Percentiles rank a stretch among this genome's conserved stretches.
These are phyloP conservation scores for Lasioglossum albipes DNA, from an alignment of 1,140 invertebrate species.

Conservation along the genomic window DNA sequence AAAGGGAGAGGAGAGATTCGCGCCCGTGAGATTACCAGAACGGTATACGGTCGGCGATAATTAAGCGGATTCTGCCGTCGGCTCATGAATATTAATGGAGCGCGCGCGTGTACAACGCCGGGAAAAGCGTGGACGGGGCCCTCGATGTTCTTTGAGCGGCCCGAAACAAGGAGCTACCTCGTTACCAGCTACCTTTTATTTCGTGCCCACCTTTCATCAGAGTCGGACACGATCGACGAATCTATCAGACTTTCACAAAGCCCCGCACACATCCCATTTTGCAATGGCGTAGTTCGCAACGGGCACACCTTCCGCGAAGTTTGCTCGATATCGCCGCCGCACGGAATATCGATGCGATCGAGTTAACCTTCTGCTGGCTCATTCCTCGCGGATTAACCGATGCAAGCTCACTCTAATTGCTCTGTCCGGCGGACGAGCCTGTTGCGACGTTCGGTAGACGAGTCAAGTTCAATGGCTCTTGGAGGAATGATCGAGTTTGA, in stretches of 20 bases:
- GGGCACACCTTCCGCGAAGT: background rate
- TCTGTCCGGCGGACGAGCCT: too few relatives aligned
- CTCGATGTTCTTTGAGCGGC: background rate
- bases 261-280: background rate
- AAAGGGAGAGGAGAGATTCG: background rate
- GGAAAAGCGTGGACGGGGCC: background rate
- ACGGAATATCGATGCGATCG: conserved; percentile 7
- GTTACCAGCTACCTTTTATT: background rate
- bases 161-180: background rate
- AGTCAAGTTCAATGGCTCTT: too few relatives aligned
- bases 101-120: background rate
- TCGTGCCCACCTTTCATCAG: background rate
- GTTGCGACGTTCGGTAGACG: too few relatives aligned
- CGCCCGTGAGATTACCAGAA: conserved; percentile 22
- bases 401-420: too few relatives aligned
- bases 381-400: too few relatives aligned
- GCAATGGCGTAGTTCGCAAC: too few relatives aligned
- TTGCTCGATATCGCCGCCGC: background rate
- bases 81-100: conserved; percentile 29
- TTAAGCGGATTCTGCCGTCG: conserved; percentile 3
- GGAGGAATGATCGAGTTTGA: too few relatives aligned
- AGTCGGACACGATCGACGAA: background rate
- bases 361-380: background rate
- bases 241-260: background rate
- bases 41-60: conserved; percentile 12